Conservation (phyloP, 2,113 vertebrate species). For the Zingel zingel region DNA sequence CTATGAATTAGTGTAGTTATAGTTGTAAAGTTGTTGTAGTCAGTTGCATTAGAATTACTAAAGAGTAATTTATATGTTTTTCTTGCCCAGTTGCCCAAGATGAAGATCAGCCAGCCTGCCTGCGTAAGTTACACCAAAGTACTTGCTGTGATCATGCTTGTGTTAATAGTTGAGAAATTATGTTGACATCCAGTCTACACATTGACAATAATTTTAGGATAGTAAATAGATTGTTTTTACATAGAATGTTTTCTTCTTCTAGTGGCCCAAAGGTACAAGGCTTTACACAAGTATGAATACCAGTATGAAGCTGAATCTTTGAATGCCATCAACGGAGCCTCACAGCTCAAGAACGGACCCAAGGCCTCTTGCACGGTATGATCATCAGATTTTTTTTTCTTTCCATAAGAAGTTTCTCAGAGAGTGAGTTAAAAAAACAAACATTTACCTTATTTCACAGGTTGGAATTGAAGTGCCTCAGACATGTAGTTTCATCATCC, state of each 20-base stretch:
- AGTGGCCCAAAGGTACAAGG: slow-evolving; percentile 90
- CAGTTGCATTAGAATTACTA: not conserved
- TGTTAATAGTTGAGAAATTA: not conserved
- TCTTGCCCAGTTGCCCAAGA: slow-evolving; percentile 81
- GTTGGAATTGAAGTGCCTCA: slow-evolving; percentile 95
- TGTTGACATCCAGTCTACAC: not conserved
- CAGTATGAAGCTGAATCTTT: slow-evolving; percentile 91
- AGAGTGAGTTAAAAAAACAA: not conserved
- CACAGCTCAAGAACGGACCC: slow-evolving; percentile 86
- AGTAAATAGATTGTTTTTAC: not conserved
- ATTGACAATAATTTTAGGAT: not conserved
- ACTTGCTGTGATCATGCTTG: not conserved
- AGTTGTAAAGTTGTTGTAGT: not conserved
- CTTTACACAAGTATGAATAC: slow-evolving; percentile 91
- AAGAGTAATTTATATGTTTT: slow-evolving; percentile 4
- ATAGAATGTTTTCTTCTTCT: slow-evolving; percentile 38
- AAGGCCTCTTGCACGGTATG: slow-evolving; percentile 89
- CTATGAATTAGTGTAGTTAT: not conserved
- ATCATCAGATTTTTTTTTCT: not conserved
- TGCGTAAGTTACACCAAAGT: slow-evolving; percentile 73
- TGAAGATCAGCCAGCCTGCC: slow-evolving; percentile 73
- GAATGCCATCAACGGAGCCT: slow-evolving; percentile 86
- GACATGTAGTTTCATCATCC: slow-evolving; percentile 88
- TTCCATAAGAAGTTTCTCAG: not conserved
- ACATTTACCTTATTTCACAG: slow-evolving; percentile 73